Conservation (phyloP, 2,797 vertebrate genomes). For the Lacerta viridis region DNA sequence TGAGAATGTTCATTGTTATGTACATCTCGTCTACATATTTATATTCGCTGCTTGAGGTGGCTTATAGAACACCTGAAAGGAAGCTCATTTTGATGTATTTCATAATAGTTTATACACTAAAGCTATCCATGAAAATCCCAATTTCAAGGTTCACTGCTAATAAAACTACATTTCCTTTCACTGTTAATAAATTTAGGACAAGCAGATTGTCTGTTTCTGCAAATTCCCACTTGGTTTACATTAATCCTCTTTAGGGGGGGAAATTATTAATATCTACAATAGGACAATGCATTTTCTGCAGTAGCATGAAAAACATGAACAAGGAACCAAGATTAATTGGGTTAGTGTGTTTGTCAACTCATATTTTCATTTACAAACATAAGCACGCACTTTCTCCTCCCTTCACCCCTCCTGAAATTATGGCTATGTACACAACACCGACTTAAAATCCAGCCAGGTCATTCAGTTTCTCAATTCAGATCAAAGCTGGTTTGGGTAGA, state of each 20-base stretch:
- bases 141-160: slow-evolving; percentile 24
- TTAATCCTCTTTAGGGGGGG: slow-evolving; percentile 20
- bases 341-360: slow-evolving; percentile 2
- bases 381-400: no score
- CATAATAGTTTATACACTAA: background rate
- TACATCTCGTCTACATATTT: slow-evolving; percentile 5
- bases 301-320: slow-evolving; percentile 5
- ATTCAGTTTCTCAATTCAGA: no score
- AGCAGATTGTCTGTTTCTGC: slow-evolving; percentile 16
- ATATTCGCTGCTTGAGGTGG: background rate
- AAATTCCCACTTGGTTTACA: slow-evolving; percentile 24
- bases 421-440: no score
- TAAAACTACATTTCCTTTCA: slow-evolving; percentile 10
- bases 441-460: no score
- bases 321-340: slow-evolving; percentile 21
- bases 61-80: background rate
- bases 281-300: slow-evolving; percentile 12
- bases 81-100: background rate
- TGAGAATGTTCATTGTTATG: background rate
- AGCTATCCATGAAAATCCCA: slow-evolving; percentile 11
- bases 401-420: no score
- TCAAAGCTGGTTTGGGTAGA: no score
- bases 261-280: slow-evolving; percentile 5
- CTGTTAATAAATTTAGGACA: slow-evolving; percentile 15
- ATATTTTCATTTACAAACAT: slow-evolving; percentile 14